phyloP scores from a whole-genome alignment of 2,113 vertebrate genomes.

The Rousettus leschenaultii region DNA sequence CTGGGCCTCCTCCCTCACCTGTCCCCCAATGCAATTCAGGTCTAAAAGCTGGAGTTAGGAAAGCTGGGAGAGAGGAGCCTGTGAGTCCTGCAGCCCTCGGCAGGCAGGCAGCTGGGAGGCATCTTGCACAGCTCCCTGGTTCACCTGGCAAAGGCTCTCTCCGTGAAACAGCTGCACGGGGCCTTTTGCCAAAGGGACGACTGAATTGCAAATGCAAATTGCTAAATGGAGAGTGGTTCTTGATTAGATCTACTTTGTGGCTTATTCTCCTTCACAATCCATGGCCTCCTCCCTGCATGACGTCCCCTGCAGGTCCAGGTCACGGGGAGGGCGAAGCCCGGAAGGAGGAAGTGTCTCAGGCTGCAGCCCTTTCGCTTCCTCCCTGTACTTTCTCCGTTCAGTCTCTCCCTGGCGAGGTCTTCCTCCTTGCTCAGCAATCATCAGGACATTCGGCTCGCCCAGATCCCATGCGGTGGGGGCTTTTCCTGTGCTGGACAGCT shows the following conservation, averaged over 20 bases:
- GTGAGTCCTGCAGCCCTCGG: not conserved
- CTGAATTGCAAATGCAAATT: not conserved
- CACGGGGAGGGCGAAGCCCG: rapidly evolving
- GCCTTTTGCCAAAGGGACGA: slow-evolving; percentile 18
- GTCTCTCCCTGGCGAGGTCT: rapidly evolving
- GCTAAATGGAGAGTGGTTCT: not conserved
- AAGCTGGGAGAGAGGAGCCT: not conserved
- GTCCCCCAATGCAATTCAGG: not conserved
- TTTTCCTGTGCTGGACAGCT: not conserved
- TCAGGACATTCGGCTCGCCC: not conserved
- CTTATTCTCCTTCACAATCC: not conserved
- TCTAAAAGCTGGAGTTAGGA: not conserved
- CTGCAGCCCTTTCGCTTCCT: not conserved
- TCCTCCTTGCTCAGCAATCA: not conserved
- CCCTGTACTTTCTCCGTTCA: not conserved
- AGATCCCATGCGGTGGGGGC: rapidly evolving
- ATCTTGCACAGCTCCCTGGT: not conserved
- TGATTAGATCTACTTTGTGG: not conserved
- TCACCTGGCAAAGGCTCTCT: slow-evolving; percentile 17
- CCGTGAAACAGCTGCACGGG: not conserved
- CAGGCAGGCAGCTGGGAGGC: not conserved
- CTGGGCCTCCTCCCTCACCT: not conserved
- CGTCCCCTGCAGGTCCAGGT: not conserved
- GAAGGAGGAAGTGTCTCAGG: not conserved
- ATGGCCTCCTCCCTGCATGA: not conserved